A percentile compares a stretch with the other conserved stretches of the same genome.
These are phyloP conservation scores for Sminthurides bifidus DNA, from an alignment of 1,140 invertebrate species.

Conservation along the genomic window DNA sequence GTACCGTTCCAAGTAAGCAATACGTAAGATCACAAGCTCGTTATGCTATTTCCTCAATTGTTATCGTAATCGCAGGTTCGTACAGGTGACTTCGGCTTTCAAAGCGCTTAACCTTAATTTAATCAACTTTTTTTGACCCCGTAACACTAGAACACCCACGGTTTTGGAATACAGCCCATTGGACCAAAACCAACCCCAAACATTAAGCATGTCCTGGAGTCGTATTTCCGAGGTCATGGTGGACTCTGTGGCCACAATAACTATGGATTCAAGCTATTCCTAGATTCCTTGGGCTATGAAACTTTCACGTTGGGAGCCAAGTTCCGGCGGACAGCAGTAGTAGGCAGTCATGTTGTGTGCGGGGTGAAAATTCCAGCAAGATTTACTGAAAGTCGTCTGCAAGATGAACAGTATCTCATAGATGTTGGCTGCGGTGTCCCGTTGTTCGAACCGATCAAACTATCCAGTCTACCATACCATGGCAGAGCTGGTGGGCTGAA, in stretches of 20 bases:
- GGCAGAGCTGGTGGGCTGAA: constrained; percentile 18
- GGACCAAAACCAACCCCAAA: not conserved
- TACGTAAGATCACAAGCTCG: not conserved
- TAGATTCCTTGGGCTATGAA: constrained; percentile 18
- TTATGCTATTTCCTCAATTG: not conserved
- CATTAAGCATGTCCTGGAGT: not conserved
- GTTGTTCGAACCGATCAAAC: constrained; percentile 3
- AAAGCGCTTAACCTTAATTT: not conserved
- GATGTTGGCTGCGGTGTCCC: constrained; percentile 24
- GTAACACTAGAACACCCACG: constrained; percentile 18
- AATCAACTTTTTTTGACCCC: not conserved
- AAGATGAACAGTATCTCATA: constrained; percentile 10
- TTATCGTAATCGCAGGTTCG: not conserved
- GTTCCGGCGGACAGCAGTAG: constrained; percentile 18
- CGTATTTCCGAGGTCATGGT: not conserved
- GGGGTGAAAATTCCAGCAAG: not conserved
- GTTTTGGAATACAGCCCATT: constrained; percentile 7
- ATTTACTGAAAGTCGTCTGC: not conserved
- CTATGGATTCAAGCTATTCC: not conserved
- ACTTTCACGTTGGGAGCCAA: constrained; percentile 1
- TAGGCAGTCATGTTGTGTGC: constrained; percentile 8
- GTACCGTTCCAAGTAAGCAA: constrained; percentile 24
- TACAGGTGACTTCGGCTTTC: not conserved
- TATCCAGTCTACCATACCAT: constrained; percentile 11
- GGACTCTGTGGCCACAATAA: constrained; percentile 20